Evolutionary conservation across 2,797 vertebrate genomes (phyloP).

Genomic region (Pelodytes ibericus): DNA sequence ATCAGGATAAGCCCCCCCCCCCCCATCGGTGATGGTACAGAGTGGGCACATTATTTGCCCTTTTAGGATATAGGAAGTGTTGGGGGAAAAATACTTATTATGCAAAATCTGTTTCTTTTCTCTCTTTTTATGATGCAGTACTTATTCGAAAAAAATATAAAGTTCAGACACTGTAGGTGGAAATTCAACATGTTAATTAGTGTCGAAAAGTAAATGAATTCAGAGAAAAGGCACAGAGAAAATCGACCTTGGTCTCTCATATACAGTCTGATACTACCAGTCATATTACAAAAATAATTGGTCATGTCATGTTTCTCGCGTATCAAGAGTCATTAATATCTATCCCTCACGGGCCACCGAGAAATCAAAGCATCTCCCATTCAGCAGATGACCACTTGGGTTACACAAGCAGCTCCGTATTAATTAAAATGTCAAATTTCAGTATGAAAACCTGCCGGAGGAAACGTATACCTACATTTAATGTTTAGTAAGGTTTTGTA

Average conservation of each 20-base stretch:
- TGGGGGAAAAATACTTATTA: no score
- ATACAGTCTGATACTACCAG: neutral
- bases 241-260: neutral
- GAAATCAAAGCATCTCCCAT: slow-evolving; percentile 12
- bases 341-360: neutral
- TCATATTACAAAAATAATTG: neutral
- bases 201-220: neutral
- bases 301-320: neutral
- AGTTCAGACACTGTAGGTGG: no score
- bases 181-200: no score
- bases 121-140: no score
- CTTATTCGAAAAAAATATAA: no score
- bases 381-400: slow-evolving; percentile 8
- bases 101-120: no score
- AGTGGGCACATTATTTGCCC: no score
- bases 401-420: neutral
- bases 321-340: neutral
- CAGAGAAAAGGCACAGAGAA: neutral
- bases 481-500: slow-evolving; percentile 33
- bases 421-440: slow-evolving; percentile 44
- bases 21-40: no score
- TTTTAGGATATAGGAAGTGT: no score
- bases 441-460: neutral
- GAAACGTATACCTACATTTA: slow-evolving; percentile 3
- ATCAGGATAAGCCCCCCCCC: no score